A percentile compares a stretch with the other conserved stretches of the same genome.
Evolutionary conservation across 2,113 vertebrate genomes (phyloP).

Genomic region (Heterotis niloticus): DNA sequence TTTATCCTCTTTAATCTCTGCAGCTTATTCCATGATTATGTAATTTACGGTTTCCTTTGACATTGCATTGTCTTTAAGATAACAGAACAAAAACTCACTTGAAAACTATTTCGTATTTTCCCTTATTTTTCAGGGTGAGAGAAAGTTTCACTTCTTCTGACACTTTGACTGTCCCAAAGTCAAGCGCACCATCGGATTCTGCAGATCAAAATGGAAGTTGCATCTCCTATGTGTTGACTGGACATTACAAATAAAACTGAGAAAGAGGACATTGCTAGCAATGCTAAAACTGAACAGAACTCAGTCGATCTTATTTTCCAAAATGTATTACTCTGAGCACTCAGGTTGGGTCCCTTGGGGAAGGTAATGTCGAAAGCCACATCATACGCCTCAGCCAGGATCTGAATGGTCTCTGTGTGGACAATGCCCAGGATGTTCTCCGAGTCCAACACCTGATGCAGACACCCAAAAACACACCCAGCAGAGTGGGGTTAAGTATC

Average conservation of each 20-base stretch:
- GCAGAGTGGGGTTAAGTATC: conserved; percentile 54
- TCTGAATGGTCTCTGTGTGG: conserved; percentile 74
- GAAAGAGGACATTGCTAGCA: not conserved
- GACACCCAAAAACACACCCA: conserved; percentile 43
- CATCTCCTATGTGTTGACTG: too few relatives aligned
- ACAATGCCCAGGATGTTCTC: conserved; percentile 76
- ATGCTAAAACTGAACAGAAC: conserved; percentile 53
- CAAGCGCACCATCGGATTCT: conserved; percentile 68
- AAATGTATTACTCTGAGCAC: not conserved
- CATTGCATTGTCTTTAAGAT: not conserved
- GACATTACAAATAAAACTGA: too few relatives aligned
- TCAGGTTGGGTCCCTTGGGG: conserved; percentile 66
- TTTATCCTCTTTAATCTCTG: not conserved
- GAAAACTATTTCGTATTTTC: conserved; percentile 76
- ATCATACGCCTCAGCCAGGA: conserved; percentile 80
- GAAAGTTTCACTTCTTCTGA: conserved; percentile 64
- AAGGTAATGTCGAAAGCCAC: conserved; percentile 72
- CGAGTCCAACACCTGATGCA: conserved; percentile 78
- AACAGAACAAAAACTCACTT: conserved; percentile 63
- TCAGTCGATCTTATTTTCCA: conserved; percentile 46
- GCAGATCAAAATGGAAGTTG: not conserved
- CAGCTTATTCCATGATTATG: not conserved
- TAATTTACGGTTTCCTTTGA: not conserved
- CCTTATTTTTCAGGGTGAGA: conserved; percentile 79
- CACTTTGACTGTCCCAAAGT: conserved; percentile 77